Conservation (phyloP, 2,888 invertebrate species). For the Callyntrura sp. region DNA sequence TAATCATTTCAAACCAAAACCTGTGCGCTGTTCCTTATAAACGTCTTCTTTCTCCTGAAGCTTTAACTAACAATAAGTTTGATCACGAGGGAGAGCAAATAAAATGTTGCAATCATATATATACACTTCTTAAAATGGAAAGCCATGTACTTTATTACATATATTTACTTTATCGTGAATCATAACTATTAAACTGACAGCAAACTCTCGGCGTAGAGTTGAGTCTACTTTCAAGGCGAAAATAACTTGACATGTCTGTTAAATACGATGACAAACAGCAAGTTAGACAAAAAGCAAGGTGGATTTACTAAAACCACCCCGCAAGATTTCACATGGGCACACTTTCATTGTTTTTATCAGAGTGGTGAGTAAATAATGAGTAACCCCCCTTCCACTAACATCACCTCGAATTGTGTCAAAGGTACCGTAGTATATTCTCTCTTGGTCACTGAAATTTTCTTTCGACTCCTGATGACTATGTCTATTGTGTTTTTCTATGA, state of each 20-base stretch:
- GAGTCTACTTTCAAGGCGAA: background rate
- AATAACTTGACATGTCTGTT: background rate
- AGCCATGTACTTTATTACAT: background rate
- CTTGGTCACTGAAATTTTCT: background rate
- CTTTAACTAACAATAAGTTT: background rate
- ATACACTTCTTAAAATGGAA: constrained; percentile 23
- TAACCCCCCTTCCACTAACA: background rate
- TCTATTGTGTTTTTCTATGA: background rate
- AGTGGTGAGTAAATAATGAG: background rate
- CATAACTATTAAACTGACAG: background rate
- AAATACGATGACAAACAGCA: background rate
- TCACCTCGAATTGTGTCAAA: constrained; percentile 15
- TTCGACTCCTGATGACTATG: background rate
- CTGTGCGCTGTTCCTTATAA: background rate
- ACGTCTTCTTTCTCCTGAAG: background rate
- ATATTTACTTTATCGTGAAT: background rate
- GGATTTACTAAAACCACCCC: background rate
- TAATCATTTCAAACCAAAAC: constrained; percentile 32
- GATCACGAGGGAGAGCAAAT: constrained; percentile 19
- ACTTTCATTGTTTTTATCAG: constrained; percentile 24
- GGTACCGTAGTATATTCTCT: background rate
- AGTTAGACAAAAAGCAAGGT: background rate
- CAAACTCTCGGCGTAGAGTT: background rate
- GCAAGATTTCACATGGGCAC: background rate
- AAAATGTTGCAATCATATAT: constrained; percentile 8